Evolutionary conservation across 2,797 vertebrate species (phyloP).

Genomic region (Pipistrellus pygmaeus): DNA sequence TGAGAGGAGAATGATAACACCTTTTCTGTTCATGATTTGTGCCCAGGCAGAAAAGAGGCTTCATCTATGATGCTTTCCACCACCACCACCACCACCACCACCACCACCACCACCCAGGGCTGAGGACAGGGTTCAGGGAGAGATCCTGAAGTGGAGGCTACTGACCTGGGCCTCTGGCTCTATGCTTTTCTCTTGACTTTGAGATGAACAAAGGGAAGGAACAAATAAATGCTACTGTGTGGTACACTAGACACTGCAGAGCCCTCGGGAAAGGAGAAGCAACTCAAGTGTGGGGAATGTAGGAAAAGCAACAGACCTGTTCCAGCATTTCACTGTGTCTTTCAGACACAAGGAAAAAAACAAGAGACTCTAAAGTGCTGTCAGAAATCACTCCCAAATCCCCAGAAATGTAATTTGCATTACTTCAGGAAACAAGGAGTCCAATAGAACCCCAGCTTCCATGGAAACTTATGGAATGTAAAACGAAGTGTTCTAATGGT

Average conservation of each 20-base stretch:
- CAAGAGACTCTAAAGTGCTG: background rate
- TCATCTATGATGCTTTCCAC: background rate
- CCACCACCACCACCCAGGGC: background rate
- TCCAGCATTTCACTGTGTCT: background rate
- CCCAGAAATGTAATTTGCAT: background rate
- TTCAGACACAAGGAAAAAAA: conserved; percentile 16
- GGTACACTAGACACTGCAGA: background rate
- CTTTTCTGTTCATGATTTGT: background rate
- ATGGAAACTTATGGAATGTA: conserved; percentile 55
- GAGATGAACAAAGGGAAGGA: background rate
- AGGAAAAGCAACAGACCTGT: background rate
- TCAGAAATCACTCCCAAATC: conserved; percentile 28
- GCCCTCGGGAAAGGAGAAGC: background rate
- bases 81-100: too few species aligned
- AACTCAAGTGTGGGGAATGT: background rate
- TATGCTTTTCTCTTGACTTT: background rate
- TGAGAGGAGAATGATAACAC: background rate
- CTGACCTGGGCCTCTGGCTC: background rate
- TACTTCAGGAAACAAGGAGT: conserved; percentile 29
- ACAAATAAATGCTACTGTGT: background rate
- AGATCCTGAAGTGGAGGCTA: background rate
- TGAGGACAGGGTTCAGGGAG: background rate
- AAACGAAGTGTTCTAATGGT: conserved; percentile 20
- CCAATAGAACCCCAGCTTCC: background rate
- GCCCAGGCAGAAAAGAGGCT: background rate